These are phyloP conservation scores for Salminus brasiliensis DNA, from an alignment of 2,113 vertebrate genomes.

Conservation along the genomic window DNA sequence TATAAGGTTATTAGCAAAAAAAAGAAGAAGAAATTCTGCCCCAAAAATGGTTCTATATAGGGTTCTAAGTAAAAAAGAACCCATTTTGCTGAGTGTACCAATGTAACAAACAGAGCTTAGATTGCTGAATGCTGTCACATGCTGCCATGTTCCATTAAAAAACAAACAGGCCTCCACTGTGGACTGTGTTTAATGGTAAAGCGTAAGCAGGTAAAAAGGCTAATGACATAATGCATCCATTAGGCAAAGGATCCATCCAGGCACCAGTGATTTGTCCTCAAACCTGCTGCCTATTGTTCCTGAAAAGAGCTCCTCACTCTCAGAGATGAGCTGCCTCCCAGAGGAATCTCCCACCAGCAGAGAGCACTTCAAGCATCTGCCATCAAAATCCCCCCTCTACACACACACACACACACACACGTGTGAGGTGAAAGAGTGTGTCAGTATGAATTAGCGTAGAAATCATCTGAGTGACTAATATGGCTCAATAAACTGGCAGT, in stretches of 20 bases:
- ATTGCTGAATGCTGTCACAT: not conserved
- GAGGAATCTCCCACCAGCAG: not conserved
- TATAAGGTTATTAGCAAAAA: no score
- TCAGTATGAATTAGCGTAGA: constrained; percentile 1
- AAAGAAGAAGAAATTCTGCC: no score
- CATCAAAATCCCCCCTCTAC: constrained; percentile 32
- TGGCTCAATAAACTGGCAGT: not conserved
- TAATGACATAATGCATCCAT: not conserved
- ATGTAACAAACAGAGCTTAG: no score
- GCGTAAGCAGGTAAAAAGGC: not conserved
- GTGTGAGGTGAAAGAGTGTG: not conserved
- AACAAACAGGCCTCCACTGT: not conserved
- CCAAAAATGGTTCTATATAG: no score
- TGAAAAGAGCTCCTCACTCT: constrained; percentile 12
- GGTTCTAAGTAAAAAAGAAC: no score
- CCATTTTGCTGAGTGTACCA: no score
- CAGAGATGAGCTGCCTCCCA: not conserved
- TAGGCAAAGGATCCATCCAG: not conserved
- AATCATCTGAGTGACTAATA: constrained; percentile 11
- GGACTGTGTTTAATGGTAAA: not conserved
- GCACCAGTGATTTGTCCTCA: not conserved
- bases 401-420: constrained; percentile 21
- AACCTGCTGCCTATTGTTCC: constrained; percentile 9
- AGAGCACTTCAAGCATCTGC: constrained; percentile 36
- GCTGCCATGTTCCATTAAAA: not conserved